Percentiles rank a stretch among this genome's conserved stretches.
Evolutionary conservation across 1,140 invertebrate genomes (phyloP).

Genomic region (Drosophila jambulina): DNA sequence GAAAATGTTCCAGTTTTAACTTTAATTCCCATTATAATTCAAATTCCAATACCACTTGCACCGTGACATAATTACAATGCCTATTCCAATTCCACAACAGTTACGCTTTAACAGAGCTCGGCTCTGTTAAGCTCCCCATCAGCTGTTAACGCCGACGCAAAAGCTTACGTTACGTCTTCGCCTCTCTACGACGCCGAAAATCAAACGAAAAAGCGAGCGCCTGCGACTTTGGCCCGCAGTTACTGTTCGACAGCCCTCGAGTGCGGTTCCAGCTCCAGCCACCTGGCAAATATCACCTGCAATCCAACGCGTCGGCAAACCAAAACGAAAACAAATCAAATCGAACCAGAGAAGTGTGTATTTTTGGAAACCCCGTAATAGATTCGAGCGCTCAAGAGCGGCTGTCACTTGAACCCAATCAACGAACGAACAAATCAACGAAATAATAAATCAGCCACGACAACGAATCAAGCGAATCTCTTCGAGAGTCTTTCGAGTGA

Average conservation of each 20-base stretch:
- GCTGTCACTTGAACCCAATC: constrained; percentile 79
- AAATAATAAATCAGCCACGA: constrained; percentile 55
- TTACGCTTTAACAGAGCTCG: background rate
- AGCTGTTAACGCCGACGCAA: constrained; percentile 30
- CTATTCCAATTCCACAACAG: background rate
- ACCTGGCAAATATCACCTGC: background rate
- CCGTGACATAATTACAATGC: background rate
- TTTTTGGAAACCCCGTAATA: constrained; percentile 46
- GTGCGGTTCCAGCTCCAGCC: constrained; percentile 48
- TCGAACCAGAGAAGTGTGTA: constrained; percentile 42
- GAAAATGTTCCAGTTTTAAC: too few relatives aligned
- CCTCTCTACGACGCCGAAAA: constrained; percentile 7
- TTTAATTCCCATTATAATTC: background rate
- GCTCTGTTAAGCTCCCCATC: constrained; percentile 16
- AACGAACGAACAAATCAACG: constrained; percentile 62
- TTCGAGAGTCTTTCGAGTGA: constrained; percentile 19
- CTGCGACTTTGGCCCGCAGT: constrained; percentile 48
- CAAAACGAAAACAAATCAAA: constrained; percentile 4
- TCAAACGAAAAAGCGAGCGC: constrained; percentile 67
- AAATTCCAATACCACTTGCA: background rate
- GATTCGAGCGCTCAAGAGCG: constrained; percentile 37
- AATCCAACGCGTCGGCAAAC: constrained; percentile 11
- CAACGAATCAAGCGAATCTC: constrained; percentile 40
- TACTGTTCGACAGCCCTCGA: constrained; percentile 68
- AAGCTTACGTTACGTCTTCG: constrained; percentile 26